Evolutionary conservation across 2,113 vertebrate genomes (phyloP), one percentile per base, ranked within the genome.

Genomic region (Asarcornis scutulata): DNA sequence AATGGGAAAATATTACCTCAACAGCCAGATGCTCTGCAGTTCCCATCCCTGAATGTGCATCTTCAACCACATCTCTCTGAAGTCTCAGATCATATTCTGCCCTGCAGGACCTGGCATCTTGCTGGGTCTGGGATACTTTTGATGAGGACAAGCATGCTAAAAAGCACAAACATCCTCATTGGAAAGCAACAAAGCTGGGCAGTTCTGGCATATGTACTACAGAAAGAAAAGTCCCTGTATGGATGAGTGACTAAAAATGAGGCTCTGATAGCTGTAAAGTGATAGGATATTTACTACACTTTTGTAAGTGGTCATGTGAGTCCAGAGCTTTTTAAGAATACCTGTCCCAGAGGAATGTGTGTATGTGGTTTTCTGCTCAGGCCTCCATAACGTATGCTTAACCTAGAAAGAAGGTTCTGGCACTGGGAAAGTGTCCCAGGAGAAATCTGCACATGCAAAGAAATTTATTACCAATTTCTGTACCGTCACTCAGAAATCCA

Each of bases 401-500:
- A 11, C 40, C 59, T 94, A 60, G 84, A 91, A 84, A 55, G 50
- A 96, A 89, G 68, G 76, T 96, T 94, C 82, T 89, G 95, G 80
- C 56, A 42, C 80, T 88, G 86, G 83, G 91, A 89, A 96, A 92
- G 44, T 18, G 11, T 84, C 52, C 73, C 80, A 89, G 88, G 86
- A 96, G 91, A 97, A 78, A 89, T 73, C 44, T 95, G 86, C n/a
- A 9, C 52, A 84, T 36, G 71, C 12, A 58, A 90, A 86, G 78
- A 58, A 40, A 60, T 88, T 91, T 96, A 8, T 89, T 89, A 93
- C 63, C 73, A 85, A 29, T 93, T 94, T 92, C 91, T 97, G 67
- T 84, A 88, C 92, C 86, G 88, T 83, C 90, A 92, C 63, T 94
- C 94, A 96, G 96, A 96, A 96, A 92, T 74, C 80, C 17, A 95